A percentile compares a stretch with the other conserved stretches of the same genome.
Conservation (phyloP, 2,113 vertebrate species). For the Amblyopsis rosae region DNA sequence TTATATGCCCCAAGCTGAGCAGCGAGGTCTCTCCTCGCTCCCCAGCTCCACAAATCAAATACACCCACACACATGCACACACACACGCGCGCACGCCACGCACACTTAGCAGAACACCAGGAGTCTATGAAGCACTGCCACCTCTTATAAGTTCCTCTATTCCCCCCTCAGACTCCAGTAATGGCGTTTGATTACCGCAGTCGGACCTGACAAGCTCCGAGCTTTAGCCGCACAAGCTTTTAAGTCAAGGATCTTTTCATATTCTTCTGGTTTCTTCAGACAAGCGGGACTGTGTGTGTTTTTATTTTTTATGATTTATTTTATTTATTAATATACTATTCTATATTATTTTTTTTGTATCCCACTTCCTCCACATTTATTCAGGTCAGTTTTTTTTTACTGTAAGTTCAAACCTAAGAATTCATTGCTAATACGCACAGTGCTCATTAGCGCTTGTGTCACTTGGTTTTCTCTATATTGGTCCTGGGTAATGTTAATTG, state of each 20-base stretch:
- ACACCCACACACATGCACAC: conserved; percentile 5
- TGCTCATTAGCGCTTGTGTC: conserved; percentile 14
- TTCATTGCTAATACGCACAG: conserved; percentile 19
- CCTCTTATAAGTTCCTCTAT: conserved; percentile 57
- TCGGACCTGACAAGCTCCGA: conserved; percentile 67
- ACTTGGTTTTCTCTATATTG: conserved; percentile 12
- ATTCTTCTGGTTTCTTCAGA: conserved; percentile 34
- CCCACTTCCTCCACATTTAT: conserved; percentile 58
- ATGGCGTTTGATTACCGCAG: conserved; percentile 72
- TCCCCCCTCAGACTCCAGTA: conserved; percentile 56
- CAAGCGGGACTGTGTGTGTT: neutral
- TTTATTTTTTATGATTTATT: neutral
- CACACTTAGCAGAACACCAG: conserved; percentile 47
- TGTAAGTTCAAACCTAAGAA: conserved; percentile 57
- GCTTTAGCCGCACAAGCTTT: conserved; percentile 46
- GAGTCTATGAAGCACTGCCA: conserved; percentile 55
- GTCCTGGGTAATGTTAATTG: conserved; percentile 45
- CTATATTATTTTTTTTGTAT: conserved; percentile 63
- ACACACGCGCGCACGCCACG: conserved; percentile 13
- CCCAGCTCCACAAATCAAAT: conserved; percentile 44
- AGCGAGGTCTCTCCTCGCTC: conserved; percentile 64
- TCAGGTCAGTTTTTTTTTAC: conserved; percentile 74
- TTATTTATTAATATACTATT: conserved; percentile 42
- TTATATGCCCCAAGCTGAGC: conserved; percentile 74
- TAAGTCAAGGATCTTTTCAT: conserved; percentile 61